These are phyloP conservation scores for Eilema caniola DNA, from an alignment of 2,888 invertebrate genomes.

Conservation along the genomic window DNA sequence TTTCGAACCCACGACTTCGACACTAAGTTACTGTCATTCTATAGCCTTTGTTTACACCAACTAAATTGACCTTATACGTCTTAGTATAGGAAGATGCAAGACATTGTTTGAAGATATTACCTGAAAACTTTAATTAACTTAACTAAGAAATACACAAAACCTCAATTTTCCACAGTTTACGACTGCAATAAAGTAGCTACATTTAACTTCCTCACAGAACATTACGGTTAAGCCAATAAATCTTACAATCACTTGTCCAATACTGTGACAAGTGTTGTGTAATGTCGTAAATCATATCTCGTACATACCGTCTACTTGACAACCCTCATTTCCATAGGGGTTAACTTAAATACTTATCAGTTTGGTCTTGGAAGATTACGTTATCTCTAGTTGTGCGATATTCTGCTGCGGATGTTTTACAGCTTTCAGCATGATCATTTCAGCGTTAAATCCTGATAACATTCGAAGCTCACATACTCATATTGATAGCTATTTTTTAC, in stretches of 20 bases:
- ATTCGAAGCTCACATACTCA: no score
- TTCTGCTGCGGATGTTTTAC: not conserved
- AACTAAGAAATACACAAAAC: conserved; percentile 26
- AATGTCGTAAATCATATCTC: conserved; percentile 23
- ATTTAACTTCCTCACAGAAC: conserved; percentile 32
- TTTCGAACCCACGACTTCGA: not conserved
- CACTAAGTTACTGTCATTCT: no score
- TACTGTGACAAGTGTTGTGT: conserved; percentile 32
- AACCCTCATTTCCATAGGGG: conserved; percentile 13
- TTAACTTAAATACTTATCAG: conserved; percentile 34
- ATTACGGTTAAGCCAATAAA: conserved; percentile 37
- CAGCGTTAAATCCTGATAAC: no score
- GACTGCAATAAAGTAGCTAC: conserved; percentile 41
- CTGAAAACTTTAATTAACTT: not conserved
- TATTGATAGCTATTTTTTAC: no score
- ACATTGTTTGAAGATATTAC: conserved; percentile 1
- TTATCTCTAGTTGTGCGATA: not conserved
- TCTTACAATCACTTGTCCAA: conserved; percentile 46
- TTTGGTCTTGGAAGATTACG: conserved; percentile 23
- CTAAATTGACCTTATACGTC: not conserved
- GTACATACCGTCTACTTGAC: conserved; percentile 31
- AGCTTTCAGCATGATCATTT: no score
- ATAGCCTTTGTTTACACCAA: not conserved
- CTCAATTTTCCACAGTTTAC: conserved; percentile 43
- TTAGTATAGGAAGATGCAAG: not conserved